Percentiles rank a stretch among this genome's conserved stretches.
Conservation (phyloP, 2,113 vertebrate species). For the Calonectris borealis region DNA sequence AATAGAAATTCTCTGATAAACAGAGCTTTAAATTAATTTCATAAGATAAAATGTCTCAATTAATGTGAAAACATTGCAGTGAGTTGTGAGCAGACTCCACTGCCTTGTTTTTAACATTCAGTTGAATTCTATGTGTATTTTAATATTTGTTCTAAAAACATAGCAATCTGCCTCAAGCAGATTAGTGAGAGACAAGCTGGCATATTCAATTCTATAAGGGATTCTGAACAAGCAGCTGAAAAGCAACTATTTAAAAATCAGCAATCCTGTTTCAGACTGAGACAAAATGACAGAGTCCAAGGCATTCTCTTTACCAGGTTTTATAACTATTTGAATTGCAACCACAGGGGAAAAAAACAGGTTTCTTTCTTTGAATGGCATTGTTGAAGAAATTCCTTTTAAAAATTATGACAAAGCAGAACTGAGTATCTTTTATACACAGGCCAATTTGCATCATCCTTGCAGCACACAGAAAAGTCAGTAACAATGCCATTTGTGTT, state of each 20-base stretch:
- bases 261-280: neutral
- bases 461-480: neutral
- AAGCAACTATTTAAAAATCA: neutral
- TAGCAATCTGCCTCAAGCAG: neutral
- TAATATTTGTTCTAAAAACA: neutral
- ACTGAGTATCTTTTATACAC: neutral
- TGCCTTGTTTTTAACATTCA: neutral
- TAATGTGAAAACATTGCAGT: neutral
- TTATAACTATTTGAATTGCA: neutral
- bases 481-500: neutral
- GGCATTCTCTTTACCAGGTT: neutral
- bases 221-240: neutral
- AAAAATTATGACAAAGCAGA: neutral
- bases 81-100: neutral
- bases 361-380: neutral
- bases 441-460: neutral
- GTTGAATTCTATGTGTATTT: neutral
- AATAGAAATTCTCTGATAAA: neutral
- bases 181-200: neutral
- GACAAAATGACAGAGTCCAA: neutral
- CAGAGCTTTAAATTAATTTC: neutral
- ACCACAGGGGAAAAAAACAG: accelerated
- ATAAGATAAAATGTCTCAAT: neutral
- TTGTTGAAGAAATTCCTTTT: neutral
- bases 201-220: neutral